Conservation (phyloP, 2,888 invertebrate species). For the Chaetoderma sp. region DNA sequence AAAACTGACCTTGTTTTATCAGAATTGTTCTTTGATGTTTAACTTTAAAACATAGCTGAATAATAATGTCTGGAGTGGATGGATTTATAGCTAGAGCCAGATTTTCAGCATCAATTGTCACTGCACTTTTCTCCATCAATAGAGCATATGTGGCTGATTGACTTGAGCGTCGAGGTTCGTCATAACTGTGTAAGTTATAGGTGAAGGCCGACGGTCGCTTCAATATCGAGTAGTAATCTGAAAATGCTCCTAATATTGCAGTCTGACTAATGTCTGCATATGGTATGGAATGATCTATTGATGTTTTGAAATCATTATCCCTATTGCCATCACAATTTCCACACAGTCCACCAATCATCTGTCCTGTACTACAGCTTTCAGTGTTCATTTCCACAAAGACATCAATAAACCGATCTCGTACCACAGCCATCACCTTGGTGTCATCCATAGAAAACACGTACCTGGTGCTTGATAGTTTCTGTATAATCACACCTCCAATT, state of each 20-base stretch:
- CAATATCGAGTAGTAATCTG: not conserved
- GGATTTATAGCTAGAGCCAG: too few relatives aligned
- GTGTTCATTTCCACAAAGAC: not conserved
- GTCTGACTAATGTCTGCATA: not conserved
- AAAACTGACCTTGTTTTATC: not conserved
- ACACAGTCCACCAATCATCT: slow-evolving; percentile 40
- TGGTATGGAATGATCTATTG: not conserved
- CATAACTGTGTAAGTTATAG: not conserved
- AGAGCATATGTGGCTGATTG: not conserved
- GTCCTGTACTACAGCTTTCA: too few relatives aligned
- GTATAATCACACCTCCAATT: not conserved
- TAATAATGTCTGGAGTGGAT: too few relatives aligned
- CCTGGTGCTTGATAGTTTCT: not conserved
- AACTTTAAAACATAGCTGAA: too few relatives aligned
- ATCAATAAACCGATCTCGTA: not conserved
- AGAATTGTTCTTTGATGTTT: not conserved
- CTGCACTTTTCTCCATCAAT: not conserved
- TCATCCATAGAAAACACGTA: not conserved
- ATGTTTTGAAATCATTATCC: slow-evolving; percentile 44
- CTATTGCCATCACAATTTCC: slow-evolving; percentile 48
- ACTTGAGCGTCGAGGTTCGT: not conserved
- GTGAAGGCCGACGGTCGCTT: not conserved
- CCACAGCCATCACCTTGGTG: not conserved
- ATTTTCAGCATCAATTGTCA: not conserved
- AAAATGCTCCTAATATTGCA: not conserved